Conservation (phyloP, 1,140 invertebrate genomes). For the Saccostrea glomerata region DNA sequence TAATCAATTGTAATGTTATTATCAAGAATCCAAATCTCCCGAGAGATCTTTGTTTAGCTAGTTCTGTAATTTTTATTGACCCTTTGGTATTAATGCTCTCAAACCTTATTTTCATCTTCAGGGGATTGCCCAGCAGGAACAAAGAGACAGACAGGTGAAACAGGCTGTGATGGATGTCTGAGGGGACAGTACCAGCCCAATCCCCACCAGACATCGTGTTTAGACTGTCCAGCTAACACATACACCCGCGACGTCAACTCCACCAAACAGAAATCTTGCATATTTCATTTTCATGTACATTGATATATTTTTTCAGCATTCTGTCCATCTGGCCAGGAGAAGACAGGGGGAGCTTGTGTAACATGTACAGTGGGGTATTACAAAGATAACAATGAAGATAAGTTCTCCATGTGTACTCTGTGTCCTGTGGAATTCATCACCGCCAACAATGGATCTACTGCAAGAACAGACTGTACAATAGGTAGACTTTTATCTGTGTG, state of each 20-base stretch:
- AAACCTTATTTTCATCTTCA: constrained; percentile 6
- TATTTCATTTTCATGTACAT: too few relatives aligned
- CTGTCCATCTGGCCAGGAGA: constrained; percentile 61
- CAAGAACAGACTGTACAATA: constrained; percentile 50
- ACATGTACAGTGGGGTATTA: constrained; percentile 57
- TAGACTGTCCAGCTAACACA: background rate
- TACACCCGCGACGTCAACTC: constrained; percentile 40
- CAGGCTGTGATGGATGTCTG: constrained; percentile 54
- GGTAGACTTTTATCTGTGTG: constrained; percentile 41
- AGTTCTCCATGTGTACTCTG: constrained; percentile 49
- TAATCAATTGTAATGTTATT: too few relatives aligned
- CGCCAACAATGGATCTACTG: constrained; percentile 38
- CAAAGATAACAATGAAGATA: constrained; percentile 58
- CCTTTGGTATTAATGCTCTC: background rate
- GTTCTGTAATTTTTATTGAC: background rate
- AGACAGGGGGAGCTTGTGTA: constrained; percentile 46
- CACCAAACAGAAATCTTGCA: background rate
- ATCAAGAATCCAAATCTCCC: too few relatives aligned
- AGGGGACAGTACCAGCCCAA: constrained; percentile 54
- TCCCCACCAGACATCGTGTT: constrained; percentile 49
- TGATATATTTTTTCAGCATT: constrained; percentile 46
- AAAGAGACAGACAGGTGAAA: constrained; percentile 44
- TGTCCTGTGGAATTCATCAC: constrained; percentile 55
- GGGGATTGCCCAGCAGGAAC: constrained; percentile 57
- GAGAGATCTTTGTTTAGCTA: too few relatives aligned